Conservation (phyloP, 2,888 invertebrate genomes). For the Ochlodes sylvanus region DNA sequence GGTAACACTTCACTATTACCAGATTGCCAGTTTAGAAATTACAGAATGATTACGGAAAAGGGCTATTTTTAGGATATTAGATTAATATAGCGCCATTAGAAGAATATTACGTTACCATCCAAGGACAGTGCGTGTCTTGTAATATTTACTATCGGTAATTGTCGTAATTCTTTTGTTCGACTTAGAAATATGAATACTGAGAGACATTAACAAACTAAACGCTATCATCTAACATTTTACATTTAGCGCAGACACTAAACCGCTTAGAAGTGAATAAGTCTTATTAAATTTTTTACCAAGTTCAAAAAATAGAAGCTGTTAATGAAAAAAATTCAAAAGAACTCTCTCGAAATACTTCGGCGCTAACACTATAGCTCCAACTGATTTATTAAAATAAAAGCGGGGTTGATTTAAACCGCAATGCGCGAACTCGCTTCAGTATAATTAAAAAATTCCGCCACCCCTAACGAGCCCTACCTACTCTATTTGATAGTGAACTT, state of each 20-base stretch:
- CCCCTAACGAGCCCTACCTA: constrained; percentile 65
- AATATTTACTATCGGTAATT: background rate
- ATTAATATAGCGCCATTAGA: background rate
- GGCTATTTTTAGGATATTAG: background rate
- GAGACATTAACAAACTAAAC: too few species aligned
- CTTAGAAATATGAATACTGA: too few species aligned
- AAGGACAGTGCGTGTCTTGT: background rate
- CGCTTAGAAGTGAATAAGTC: background rate
- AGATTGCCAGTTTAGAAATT: too few species aligned
- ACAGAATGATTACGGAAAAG: background rate
- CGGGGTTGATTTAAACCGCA: constrained; percentile 45
- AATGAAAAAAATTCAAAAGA: constrained; percentile 15
- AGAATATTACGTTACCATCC: background rate
- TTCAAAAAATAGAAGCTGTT: background rate
- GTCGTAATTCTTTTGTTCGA: too few species aligned
- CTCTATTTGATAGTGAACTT: constrained; percentile 54
- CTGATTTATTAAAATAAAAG: constrained; percentile 39
- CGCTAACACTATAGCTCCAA: constrained; percentile 13
- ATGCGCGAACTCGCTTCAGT: constrained; percentile 58
- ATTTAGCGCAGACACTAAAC: background rate
- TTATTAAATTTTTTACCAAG: background rate
- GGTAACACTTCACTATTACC: too few species aligned
- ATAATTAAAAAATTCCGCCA: constrained; percentile 67
- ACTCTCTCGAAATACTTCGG: constrained; percentile 14
- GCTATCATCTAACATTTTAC: background rate